Evolutionary conservation across 2,888 invertebrate species (phyloP), one percentile per base, ranked within the genome.

Genomic region (Parasteatoda lunata): DNA sequence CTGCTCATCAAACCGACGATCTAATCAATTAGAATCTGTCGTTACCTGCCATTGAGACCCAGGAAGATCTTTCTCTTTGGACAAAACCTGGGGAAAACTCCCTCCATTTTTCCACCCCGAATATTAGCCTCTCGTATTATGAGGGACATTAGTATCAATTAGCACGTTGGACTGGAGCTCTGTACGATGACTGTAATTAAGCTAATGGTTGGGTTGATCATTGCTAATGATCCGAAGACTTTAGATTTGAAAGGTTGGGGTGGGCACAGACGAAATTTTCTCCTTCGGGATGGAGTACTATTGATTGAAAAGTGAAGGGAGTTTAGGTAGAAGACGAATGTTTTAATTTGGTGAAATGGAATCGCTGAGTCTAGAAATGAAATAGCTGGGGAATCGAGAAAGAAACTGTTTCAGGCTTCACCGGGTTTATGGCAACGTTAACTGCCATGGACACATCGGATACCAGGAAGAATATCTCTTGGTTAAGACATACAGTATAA

Each of bases 111-210:
- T n/a, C 59, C 9, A 73, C 66, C 80, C 45, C 45, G 64, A 73
- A 80, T 80, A 80, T 80, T 73, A 80, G 65, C 73, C 80, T 13
- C 75, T 77, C 77, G 77, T 83, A 83, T 83, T 83, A 83, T 83
- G 66, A 83, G 72, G 78, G 78, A 69, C 84, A 84, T 84, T 84
- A 84, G 84, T 84, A 84, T 78, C 84, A 84, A 84, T 84, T 84
- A 84, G 78, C 84, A 84, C 77, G 45, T 83, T 64, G 71, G 76
- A n/a, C 9, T 59, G 69, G 70, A 69, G 64, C 83, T 15, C 71
- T 83, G 70, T 52, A 71, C 73, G 64, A 78, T 78, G 72, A 54
- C 84, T 84, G 84, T 78, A 84, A 84, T 84, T 84, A 84, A 73
- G 78, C 78, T 84, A 84, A 84, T 84, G 84, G 78, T 70, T 70